These are phyloP conservation scores for Bergia sp. DNA, from an alignment of 92 coral and sea anemone species.

Conservation along the genomic window DNA sequence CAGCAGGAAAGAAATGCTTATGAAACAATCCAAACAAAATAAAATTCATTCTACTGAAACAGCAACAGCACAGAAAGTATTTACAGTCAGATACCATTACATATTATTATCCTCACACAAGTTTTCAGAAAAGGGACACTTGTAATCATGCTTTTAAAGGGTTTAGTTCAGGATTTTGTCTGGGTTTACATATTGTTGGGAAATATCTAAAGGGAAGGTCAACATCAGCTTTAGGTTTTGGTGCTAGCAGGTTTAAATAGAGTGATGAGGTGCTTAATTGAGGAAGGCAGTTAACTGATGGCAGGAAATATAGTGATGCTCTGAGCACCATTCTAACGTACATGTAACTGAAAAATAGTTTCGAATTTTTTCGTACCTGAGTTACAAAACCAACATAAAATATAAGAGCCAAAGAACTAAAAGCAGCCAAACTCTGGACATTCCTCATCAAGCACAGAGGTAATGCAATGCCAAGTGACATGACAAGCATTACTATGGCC, in stretches of 20 bases:
- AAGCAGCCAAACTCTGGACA: conserved; percentile 77
- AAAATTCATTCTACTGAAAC: background rate
- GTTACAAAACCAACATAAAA: conserved; percentile 81
- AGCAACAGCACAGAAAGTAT: no score
- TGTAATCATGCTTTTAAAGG: no score
- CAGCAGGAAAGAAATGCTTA: background rate
- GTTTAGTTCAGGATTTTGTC: no score
- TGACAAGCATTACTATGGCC: conserved; percentile 72
- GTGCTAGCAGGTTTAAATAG: no score
- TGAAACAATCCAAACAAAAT: background rate
- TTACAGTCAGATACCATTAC: background rate
- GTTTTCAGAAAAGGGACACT: background rate
- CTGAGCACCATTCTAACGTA: no score
- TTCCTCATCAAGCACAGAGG: conserved; percentile 90
- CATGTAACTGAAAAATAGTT: background rate
- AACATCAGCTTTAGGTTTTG: no score
- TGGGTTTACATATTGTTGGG: no score
- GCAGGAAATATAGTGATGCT: background rate
- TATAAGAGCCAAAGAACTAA: conserved; percentile 74
- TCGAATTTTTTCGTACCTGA: conserved; percentile 64
- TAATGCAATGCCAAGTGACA: conserved; percentile 78
- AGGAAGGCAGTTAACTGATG: background rate
- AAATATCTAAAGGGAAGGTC: no score
- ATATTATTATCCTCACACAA: background rate
- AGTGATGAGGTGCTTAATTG: no score